A percentile compares a stretch with the other conserved stretches of the same genome.
These are phyloP conservation scores for Formicarius rufipectus DNA, from an alignment of 2,113 vertebrate species.

Conservation along the genomic window DNA sequence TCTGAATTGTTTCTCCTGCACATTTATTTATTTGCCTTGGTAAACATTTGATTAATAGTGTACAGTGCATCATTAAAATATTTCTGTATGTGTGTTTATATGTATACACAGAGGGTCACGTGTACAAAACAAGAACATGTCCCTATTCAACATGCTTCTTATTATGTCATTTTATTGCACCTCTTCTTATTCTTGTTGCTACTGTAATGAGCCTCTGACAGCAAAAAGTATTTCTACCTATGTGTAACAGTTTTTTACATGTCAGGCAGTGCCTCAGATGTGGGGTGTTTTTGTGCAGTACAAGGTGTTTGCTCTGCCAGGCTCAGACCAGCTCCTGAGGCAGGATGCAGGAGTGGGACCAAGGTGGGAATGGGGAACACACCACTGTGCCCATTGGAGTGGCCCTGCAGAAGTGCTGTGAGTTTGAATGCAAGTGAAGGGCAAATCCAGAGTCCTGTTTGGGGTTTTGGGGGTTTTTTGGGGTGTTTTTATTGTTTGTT, in stretches of 20 bases:
- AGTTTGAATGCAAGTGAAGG: not conserved
- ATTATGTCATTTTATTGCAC: not conserved
- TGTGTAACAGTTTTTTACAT: not conserved
- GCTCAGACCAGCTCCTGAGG: not conserved
- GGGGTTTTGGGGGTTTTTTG: not conserved
- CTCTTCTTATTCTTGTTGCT: not conserved
- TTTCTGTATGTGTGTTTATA: fast-evolving
- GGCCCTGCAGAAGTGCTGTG: not conserved
- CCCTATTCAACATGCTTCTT: not conserved
- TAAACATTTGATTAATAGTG: not conserved
- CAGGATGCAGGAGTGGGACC: not conserved
- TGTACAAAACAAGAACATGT: not conserved
- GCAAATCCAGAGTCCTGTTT: not conserved
- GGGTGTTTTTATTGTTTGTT: no score
- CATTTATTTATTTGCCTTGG: not conserved
- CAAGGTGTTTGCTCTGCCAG: not conserved
- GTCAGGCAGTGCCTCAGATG: not conserved
- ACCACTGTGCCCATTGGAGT: not conserved
- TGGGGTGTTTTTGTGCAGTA: not conserved
- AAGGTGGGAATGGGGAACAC: fast-evolving
- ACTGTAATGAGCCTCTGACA: fast-evolving
- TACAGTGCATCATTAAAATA: not conserved
- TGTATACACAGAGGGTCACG: fast-evolving
- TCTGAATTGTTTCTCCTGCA: not conserved
- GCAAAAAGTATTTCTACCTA: not conserved